These are phyloP conservation scores for Melinopterus prodromus DNA, from an alignment of 2,888 invertebrate genomes.

Conservation along the genomic window DNA sequence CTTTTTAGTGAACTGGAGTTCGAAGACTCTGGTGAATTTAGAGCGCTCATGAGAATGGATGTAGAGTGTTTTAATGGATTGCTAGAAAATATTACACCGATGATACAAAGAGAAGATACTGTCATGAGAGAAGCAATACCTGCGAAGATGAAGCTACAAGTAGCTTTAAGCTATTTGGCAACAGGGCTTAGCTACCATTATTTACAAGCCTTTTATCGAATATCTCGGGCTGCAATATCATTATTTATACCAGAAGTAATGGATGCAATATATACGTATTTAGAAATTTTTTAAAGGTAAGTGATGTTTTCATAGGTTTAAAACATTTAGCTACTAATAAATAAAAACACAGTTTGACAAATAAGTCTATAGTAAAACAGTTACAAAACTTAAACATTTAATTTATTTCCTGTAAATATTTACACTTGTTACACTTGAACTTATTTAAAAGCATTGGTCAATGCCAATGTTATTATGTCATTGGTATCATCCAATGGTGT, in stretches of 20 bases:
- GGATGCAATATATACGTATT: no score
- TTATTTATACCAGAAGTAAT: conserved; percentile 14
- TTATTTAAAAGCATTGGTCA: no score
- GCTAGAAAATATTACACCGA: not conserved
- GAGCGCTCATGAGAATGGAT: not conserved
- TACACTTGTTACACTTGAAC: no score
- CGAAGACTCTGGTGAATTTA: not conserved
- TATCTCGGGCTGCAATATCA: conserved; percentile 15
- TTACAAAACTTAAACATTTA: no score
- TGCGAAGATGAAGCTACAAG: conserved; percentile 6
- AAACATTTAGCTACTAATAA: no score
- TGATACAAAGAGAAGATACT: conserved; percentile 7
- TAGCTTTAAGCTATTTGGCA: conserved; percentile 10
- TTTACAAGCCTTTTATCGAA: not conserved
- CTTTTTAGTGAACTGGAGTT: not conserved
- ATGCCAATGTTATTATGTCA: no score
- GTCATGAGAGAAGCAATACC: conserved; percentile 5
- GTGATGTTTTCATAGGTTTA: no score
- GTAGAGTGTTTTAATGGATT: not conserved
- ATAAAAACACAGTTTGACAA: no score
- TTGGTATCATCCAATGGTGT: no score
- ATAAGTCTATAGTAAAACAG: no score
- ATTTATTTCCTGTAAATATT: no score
- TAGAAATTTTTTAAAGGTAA: no score
- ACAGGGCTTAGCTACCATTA: not conserved